Evolutionary conservation across 2,888 invertebrate genomes (phyloP).

Genomic region (Phyto melanocephala): DNA sequence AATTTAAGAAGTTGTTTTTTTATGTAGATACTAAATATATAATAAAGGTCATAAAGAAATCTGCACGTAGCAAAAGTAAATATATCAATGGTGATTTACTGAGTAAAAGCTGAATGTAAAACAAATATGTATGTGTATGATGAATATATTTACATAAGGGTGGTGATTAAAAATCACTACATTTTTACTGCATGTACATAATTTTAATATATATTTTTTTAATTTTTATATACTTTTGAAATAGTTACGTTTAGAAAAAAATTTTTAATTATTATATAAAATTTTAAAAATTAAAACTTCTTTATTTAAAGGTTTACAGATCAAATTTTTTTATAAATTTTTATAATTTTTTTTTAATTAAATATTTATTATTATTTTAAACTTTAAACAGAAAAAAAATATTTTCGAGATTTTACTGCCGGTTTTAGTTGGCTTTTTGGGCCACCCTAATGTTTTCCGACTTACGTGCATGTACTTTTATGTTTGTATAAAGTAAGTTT

Average conservation of each 20-base stretch:
- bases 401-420: too few species aligned
- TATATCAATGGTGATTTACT: not conserved
- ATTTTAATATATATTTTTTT: not conserved
- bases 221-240: too few species aligned
- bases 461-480: too few species aligned
- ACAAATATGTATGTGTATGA: not conserved
- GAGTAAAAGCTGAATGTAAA: not conserved
- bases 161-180: not conserved
- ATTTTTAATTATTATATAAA: too few species aligned
- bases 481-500: too few species aligned
- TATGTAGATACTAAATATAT: not conserved
- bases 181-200: not conserved
- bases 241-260: not conserved
- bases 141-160: not conserved
- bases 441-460: not conserved
- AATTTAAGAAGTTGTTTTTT: conserved; percentile 1
- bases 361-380: too few species aligned
- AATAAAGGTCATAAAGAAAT: conserved; percentile 23
- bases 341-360: too few species aligned
- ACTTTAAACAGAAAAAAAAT: too few species aligned
- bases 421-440: too few species aligned
- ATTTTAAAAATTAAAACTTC: not conserved
- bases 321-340: too few species aligned
- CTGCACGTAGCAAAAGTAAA: conserved; percentile 1
- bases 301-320: too few species aligned